These are phyloP conservation scores for Apocheima hispidaria DNA, from an alignment of 2,888 invertebrate genomes.

Conservation along the genomic window DNA sequence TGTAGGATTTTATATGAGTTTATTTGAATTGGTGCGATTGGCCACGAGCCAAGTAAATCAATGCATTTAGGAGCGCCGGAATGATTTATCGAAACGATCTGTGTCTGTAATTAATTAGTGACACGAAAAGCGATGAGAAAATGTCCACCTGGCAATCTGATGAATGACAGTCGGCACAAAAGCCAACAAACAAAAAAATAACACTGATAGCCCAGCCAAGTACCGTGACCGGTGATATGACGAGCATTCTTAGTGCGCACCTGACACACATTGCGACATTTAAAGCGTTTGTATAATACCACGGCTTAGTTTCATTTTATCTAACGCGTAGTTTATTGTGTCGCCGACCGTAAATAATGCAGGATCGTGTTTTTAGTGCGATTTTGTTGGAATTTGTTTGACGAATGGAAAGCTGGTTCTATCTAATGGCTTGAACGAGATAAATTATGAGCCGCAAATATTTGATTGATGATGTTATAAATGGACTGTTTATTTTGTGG, in stretches of 20 bases:
- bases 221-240: too few species aligned
- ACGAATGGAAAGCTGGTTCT: conserved; percentile 39
- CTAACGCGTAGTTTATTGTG: background rate
- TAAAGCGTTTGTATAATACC: too few species aligned
- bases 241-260: too few species aligned
- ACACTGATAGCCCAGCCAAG: too few species aligned
- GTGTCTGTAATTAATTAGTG: conserved; percentile 36
- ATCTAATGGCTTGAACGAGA: conserved; percentile 33
- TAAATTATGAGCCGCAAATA: conserved; percentile 29
- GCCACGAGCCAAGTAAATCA: conserved; percentile 60
- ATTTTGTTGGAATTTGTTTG: conserved; percentile 9
- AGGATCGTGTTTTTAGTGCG: background rate
- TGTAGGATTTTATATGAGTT: conserved; percentile 55
- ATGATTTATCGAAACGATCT: conserved; percentile 34
- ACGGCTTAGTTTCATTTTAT: too few species aligned
- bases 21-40: conserved; percentile 56
- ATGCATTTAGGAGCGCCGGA: conserved; percentile 56
- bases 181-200: too few species aligned
- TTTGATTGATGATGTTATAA: conserved; percentile 37
- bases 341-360: background rate
- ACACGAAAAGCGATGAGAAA: background rate
- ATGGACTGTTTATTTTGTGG: conserved; percentile 25
- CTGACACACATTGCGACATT: too few species aligned
- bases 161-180: too few species aligned
- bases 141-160: background rate